Evolutionary conservation across 2,888 invertebrate genomes (phyloP), one percentile per base, ranked within the genome.

Genomic region (Phragmatobia fuliginosa): DNA sequence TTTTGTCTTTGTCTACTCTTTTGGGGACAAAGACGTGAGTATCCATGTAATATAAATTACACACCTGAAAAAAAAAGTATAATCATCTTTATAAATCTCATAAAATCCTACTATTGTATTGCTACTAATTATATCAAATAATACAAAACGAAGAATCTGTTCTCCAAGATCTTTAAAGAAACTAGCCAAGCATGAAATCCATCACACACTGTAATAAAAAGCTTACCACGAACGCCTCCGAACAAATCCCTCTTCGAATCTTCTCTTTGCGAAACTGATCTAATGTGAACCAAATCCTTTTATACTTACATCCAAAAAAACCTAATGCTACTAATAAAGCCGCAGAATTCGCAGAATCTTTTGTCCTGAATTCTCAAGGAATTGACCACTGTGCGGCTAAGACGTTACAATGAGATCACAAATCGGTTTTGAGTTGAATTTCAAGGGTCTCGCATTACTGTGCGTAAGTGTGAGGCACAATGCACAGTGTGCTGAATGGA

Each of bases 301-400:
- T 87, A 87, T 80, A 82, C 67, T 71, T 74, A 76, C 73, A 74
- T 78, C 81, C 62, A 64, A 68, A 71, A 84, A 84, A 83, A 77
- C 76, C 60, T 77, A 82, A 85, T 79, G 78, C 78, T 67, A 76
- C 81, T 81, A 82, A 83, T 80, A 80, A 80, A 66, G 76, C 85
- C 80, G 84, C 72, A 78, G 74, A 77, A 74, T 88, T 87, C 85
- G 73, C 38, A 81, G 85, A 85, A 83, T 18, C 72, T 82, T 85
- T 84, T 82, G 83, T 83, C 80, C 81, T 31, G 74, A 58, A 66
- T 77, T 74, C 77, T 81, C 83, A 70, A 79, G 80, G 81, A 71
- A 81, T 73, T 89, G 89, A 90, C 90, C 90, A 88, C 87, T 86
- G 86, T 81, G 82, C 82, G 75, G 68, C 73, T 75, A 62, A 77